Percentiles rank a stretch among this genome's conserved stretches.
Conservation (phyloP, 2,888 invertebrate species). For the Synanthedon myopaeformis region DNA sequence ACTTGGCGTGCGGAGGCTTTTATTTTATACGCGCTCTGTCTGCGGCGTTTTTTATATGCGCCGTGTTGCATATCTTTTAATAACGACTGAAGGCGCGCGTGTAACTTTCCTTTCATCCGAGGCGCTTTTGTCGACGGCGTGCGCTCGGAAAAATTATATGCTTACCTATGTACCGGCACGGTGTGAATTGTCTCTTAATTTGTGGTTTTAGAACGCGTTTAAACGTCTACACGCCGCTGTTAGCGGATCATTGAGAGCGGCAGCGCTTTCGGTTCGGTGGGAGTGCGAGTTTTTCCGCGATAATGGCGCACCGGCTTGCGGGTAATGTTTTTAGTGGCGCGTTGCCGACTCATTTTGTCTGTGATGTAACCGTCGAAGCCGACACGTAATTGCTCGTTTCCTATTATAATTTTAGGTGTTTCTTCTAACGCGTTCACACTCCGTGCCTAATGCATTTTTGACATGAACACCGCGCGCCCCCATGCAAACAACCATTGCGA, state of each 20-base stretch:
- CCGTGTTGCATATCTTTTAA: constrained; percentile 43
- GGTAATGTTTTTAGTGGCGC: constrained; percentile 20
- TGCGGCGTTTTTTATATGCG: constrained; percentile 36
- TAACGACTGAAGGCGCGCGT: constrained; percentile 31
- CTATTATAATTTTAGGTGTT: background rate
- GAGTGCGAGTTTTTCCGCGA: constrained; percentile 27
- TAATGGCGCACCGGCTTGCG: background rate
- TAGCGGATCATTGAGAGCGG: constrained; percentile 36
- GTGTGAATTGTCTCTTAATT: constrained; percentile 43
- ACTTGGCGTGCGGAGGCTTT: constrained; percentile 42
- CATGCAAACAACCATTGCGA: too few species aligned
- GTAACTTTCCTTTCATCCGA: constrained; percentile 28
- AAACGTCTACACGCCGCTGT: constrained; percentile 21
- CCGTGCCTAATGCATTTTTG: too few species aligned
- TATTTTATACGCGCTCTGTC: constrained; percentile 46
- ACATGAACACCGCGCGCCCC: too few species aligned
- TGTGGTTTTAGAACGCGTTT: constrained; percentile 28
- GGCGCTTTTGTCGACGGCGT: constrained; percentile 5
- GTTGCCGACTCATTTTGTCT: constrained; percentile 13
- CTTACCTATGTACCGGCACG: constrained; percentile 18
- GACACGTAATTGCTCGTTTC: background rate
- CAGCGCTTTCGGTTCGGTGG: constrained; percentile 42
- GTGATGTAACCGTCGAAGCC: background rate
- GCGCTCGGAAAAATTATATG: constrained; percentile 27
- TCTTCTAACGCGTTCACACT: background rate